Evolutionary conservation across 2,797 vertebrate species (phyloP).

Genomic region (Pangasius macronema): DNA sequence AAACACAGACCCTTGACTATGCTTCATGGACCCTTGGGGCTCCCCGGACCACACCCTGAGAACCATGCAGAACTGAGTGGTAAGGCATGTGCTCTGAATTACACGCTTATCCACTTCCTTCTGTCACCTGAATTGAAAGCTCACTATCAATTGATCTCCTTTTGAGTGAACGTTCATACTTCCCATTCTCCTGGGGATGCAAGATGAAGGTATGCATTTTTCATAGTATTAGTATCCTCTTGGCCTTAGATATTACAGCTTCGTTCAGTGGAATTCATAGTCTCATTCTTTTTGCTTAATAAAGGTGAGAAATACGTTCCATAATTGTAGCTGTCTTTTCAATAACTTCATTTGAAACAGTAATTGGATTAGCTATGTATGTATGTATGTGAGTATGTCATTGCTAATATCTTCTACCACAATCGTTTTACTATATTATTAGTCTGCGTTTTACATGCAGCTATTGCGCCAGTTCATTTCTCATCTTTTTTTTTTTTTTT

Average conservation of each 20-base stretch:
- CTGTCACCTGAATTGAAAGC: background rate
- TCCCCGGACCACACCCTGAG: background rate
- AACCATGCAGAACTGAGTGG: background rate
- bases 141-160: background rate
- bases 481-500: background rate
- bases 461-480: background rate
- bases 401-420: background rate
- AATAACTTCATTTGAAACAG: background rate
- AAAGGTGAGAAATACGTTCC: background rate
- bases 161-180: conserved; percentile 7
- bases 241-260: background rate
- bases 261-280: background rate
- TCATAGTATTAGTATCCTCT: background rate
- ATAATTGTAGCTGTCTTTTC: background rate
- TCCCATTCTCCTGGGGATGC: background rate
- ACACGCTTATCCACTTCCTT: background rate
- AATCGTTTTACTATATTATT: background rate
- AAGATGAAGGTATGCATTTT: conserved; percentile 17
- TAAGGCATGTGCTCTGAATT: background rate
- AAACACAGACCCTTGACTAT: background rate
- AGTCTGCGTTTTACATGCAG: background rate
- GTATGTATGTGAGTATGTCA: background rate
- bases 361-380: background rate
- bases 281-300: background rate
- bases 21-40: background rate